Evolutionary conservation across 2,888 invertebrate genomes (phyloP), one percentile per base, ranked within the genome.

Genomic region (Diabrotica balteata): DNA sequence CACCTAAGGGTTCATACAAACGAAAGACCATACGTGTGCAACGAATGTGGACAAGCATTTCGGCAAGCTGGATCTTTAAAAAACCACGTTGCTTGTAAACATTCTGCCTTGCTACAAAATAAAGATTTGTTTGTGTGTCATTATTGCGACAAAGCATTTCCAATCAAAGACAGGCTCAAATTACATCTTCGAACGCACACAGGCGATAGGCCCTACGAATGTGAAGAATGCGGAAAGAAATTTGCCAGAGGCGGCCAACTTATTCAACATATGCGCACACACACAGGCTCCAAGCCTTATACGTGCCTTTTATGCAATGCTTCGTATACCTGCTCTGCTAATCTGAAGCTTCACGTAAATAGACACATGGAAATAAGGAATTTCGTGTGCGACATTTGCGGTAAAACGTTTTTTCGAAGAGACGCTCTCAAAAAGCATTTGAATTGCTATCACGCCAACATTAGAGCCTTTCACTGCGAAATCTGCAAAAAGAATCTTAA

Each of bases 401-500:
- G 93, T 0, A 92, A 92, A 76, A 89, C 90, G 44, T 95, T 94
- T 80, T 86, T 91, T 52, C 87, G 93, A 5, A 87, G 91, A 7
- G 91, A 93, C 79, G 91, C 92, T 0, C 83, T 95, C 73, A 89
- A 89, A 74, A 90, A 93, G 70, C 95, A 95, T 80, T 85, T 94
- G 44, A 89, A 90, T 75, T 90, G 93, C 76, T 88, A 89, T 75
- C 95, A 95, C 77, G 89, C 87, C 45, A 93, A 93, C 65, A 85
- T 90, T 2, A 90, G 90, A 72, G 90, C 92, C 42, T 91, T 93
- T 76, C 89, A 91, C 72, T 95, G 95, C 82, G 89, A 90, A 2
- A 88, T 95, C 66, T 95, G 95, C 80, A 90, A 92, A 77, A 93
- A 94, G 79, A 88, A 88, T 55, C 88, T 94, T 70, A 93, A 93